These are phyloP conservation scores for Panthera leo DNA, from an alignment of 2,113 vertebrate genomes.

Conservation along the genomic window DNA sequence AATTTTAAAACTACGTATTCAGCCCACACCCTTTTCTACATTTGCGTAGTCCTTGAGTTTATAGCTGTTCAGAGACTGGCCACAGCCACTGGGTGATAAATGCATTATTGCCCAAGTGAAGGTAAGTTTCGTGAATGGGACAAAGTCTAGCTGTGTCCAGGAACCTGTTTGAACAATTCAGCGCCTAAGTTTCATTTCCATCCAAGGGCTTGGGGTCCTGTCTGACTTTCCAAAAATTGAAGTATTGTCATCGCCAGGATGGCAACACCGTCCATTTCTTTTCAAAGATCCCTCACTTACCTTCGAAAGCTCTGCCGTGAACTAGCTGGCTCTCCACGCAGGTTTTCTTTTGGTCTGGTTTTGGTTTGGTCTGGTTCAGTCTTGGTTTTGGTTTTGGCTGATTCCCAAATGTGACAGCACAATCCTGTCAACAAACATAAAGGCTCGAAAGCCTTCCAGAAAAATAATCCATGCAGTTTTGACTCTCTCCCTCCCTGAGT, in stretches of 20 bases:
- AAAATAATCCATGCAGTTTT: neutral
- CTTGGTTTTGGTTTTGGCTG: neutral
- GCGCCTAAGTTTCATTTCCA: neutral
- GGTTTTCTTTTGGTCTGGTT: neutral
- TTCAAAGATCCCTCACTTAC: neutral
- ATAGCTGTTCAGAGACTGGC: neutral
- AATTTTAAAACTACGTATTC: neutral
- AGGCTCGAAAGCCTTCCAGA: neutral
- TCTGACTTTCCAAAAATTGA: neutral
- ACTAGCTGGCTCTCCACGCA: neutral
- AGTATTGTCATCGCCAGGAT: neutral
- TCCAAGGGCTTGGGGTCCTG: neutral
- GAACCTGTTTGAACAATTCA: neutral
- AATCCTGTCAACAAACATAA: neutral
- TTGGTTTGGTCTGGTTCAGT: neutral
- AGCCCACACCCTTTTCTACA: neutral
- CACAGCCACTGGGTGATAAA: neutral
- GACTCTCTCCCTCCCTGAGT: neutral
- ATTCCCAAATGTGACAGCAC: neutral
- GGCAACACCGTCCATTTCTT: neutral
- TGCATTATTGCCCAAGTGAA: neutral
- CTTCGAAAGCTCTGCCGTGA: neutral
- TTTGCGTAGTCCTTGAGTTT: neutral
- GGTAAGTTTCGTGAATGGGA: neutral
- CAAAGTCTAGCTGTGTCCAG: neutral